phyloP scores from a whole-genome alignment of 2,113 vertebrate genomes.

The Ceyx melanurus region DNA sequence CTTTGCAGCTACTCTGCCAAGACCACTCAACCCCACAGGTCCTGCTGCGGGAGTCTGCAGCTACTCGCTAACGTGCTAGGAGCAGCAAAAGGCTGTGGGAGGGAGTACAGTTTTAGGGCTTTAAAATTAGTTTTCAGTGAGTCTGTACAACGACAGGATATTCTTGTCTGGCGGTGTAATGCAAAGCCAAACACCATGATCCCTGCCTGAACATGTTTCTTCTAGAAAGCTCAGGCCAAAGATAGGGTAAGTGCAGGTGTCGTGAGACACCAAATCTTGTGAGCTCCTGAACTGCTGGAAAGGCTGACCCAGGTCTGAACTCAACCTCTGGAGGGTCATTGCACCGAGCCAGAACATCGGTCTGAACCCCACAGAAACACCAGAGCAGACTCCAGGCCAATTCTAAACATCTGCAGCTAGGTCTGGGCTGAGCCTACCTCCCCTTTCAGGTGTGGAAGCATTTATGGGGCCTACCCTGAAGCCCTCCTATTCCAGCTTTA shows the following conservation, averaged over 20 bases:
- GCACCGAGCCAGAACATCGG: not conserved
- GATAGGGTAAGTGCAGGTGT: not conserved
- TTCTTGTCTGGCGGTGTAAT: not conserved
- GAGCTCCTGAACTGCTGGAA: not conserved
- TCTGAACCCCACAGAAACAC: not conserved
- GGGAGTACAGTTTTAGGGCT: not conserved
- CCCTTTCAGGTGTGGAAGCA: not conserved
- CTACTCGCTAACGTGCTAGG: not conserved
- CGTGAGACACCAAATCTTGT: rapidly evolving
- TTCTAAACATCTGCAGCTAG: not conserved
- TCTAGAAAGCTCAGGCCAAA: not conserved
- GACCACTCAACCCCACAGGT: not conserved
- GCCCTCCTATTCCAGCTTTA: not conserved
- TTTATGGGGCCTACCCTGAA: not conserved
- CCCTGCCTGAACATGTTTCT: not conserved
- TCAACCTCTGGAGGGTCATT: not conserved
- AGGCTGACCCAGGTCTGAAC: not conserved
- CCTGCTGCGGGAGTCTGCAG: not conserved
- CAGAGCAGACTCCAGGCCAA: not conserved
- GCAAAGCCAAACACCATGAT: not conserved
- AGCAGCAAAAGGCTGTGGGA: not conserved
- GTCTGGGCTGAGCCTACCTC: not conserved
- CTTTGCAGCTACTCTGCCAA: constrained; percentile 40
- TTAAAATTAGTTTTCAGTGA: not conserved
- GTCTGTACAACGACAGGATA: not conserved